These are phyloP conservation scores for Semotilus atromaculatus DNA, from an alignment of 2,797 vertebrate genomes.

Conservation along the genomic window DNA sequence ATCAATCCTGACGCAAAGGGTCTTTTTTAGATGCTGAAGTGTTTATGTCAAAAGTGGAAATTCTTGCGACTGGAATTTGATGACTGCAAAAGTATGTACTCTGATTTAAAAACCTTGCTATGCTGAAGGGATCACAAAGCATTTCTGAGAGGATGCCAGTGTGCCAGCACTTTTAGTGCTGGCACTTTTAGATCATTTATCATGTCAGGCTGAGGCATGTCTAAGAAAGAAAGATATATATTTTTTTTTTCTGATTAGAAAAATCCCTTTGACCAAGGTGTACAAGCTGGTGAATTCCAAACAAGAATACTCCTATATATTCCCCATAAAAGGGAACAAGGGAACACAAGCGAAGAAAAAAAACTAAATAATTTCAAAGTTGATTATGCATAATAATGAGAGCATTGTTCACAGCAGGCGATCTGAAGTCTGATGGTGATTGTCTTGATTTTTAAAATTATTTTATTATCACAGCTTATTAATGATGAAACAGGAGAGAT, in stretches of 20 bases:
- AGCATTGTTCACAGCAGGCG: background rate
- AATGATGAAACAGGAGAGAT: no score
- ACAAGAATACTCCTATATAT: constrained; percentile 20
- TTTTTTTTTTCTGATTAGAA: constrained; percentile 22
- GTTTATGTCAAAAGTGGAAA: constrained; percentile 37
- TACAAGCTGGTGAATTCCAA: background rate
- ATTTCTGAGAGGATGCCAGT: constrained; percentile 42
- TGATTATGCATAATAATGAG: background rate
- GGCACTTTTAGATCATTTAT: constrained; percentile 45
- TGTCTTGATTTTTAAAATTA: background rate
- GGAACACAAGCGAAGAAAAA: background rate
- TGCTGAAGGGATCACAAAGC: constrained; percentile 35
- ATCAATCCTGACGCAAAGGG: constrained; percentile 47
- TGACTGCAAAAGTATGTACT: constrained; percentile 32
- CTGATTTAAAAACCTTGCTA: constrained; percentile 30
- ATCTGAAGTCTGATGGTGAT: background rate
- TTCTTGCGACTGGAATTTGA: constrained; percentile 31
- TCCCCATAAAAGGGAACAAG: background rate
- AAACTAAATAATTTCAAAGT: background rate
- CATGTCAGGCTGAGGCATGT: constrained; percentile 37
- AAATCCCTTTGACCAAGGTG: constrained; percentile 17
- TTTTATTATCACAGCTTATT: no score
- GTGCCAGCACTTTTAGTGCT: no score
- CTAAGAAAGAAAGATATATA: constrained; percentile 30
- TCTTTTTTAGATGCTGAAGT: constrained; percentile 9